Evolutionary conservation across 2,888 invertebrate species (phyloP).

Genomic region (Lasius fuliginosus): DNA sequence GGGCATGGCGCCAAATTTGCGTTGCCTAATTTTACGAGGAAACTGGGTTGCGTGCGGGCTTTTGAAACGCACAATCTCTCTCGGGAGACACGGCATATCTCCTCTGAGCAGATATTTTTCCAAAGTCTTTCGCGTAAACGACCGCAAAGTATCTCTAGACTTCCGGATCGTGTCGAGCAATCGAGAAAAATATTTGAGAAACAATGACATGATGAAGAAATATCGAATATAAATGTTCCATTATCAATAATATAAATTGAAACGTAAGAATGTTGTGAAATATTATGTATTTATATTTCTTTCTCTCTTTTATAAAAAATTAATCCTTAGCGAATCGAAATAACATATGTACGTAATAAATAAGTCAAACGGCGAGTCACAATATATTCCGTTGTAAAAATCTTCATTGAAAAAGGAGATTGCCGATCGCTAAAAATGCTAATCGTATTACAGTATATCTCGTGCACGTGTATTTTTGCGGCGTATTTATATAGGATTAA

Average conservation of each 20-base stretch:
- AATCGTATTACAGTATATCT: slow-evolving; percentile 37
- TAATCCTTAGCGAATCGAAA: not conserved
- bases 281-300: not conserved
- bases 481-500: slow-evolving; percentile 75
- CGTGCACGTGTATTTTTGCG: slow-evolving; percentile 34
- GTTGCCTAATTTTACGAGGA: slow-evolving; percentile 69
- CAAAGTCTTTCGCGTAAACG: slow-evolving; percentile 18
- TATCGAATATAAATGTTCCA: not conserved
- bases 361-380: not conserved
- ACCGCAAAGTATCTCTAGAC: slow-evolving; percentile 4
- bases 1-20: slow-evolving; percentile 66
- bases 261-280: not conserved
- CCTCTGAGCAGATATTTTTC: slow-evolving; percentile 4
- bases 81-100: too few species aligned
- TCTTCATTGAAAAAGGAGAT: slow-evolving; percentile 11
- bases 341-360: not conserved
- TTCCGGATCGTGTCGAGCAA: slow-evolving; percentile 59
- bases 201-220: not conserved
- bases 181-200: not conserved
- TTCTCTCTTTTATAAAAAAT: not conserved
- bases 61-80: slow-evolving; percentile 11
- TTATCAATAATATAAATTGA: not conserved
- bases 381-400: slow-evolving; percentile 11
- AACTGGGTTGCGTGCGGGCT: slow-evolving; percentile 36
- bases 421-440: slow-evolving; percentile 22